Conservation (phyloP, 2,888 invertebrate species). For the Lamellibrachia columna region DNA sequence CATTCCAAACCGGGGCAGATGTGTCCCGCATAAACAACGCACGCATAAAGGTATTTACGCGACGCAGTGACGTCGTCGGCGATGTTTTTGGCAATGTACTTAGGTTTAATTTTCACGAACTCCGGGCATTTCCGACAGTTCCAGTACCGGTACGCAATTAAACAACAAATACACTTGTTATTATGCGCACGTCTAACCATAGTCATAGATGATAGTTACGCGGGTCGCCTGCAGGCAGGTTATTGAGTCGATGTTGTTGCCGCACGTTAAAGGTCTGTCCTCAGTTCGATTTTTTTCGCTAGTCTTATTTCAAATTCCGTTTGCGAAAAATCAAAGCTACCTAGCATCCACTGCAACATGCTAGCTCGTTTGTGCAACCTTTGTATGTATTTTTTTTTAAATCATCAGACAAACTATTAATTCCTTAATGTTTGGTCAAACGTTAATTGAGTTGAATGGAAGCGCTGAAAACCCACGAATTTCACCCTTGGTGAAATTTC, state of each 20-base stretch:
- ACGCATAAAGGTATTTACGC: background rate
- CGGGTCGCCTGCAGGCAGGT: background rate
- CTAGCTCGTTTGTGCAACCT: too few relatives aligned
- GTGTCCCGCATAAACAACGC: background rate
- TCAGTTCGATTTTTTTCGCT: too few relatives aligned
- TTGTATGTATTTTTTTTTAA: too few relatives aligned
- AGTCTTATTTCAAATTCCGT: too few relatives aligned
- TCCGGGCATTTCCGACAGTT: background rate
- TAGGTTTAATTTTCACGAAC: background rate
- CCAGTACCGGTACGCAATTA: background rate
- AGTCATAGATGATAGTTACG: background rate
- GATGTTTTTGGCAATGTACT: background rate
- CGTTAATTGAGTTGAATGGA: too few relatives aligned
- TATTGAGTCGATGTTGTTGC: background rate
- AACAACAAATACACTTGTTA: background rate
- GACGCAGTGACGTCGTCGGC: background rate
- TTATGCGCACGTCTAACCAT: background rate
- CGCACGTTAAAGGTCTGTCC: too few relatives aligned
- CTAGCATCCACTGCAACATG: too few relatives aligned
- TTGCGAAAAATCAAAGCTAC: too few relatives aligned
- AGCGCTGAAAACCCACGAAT: too few relatives aligned
- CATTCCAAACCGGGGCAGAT: constrained; percentile 29
- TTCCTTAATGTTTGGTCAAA: too few relatives aligned
- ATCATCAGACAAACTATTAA: too few relatives aligned
- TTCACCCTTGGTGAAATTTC: too few relatives aligned